A percentile compares a stretch with the other conserved stretches of the same genome.
These are phyloP conservation scores for Drosophila subobscura DNA, from an alignment of 1,140 invertebrate species.

Conservation along the genomic window DNA sequence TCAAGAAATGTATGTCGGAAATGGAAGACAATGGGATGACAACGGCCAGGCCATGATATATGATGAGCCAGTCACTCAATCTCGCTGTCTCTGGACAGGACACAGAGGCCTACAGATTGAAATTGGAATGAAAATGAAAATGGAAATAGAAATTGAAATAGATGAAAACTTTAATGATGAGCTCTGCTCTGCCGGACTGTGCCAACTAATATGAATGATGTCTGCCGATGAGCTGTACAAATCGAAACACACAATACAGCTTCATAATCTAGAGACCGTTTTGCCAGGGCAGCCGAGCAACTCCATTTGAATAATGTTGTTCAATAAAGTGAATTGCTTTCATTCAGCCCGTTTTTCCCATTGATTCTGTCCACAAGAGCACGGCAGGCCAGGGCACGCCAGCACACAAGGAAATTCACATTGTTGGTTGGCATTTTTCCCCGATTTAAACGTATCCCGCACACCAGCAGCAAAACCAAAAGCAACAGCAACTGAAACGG, in stretches of 20 bases:
- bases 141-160: constrained; percentile 58
- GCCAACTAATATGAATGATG: constrained; percentile 62
- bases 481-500: constrained; percentile 16
- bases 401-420: constrained; percentile 45
- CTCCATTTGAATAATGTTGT: constrained; percentile 72
- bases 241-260: constrained; percentile 60
- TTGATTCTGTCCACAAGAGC: constrained; percentile 39
- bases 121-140: constrained; percentile 36
- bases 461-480: constrained; percentile 3
- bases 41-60: constrained; percentile 67
- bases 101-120: constrained; percentile 31
- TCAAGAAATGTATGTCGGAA: constrained; percentile 50
- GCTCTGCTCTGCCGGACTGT: constrained; percentile 1
- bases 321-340: constrained; percentile 78
- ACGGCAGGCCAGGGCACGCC: constrained; percentile 1
- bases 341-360: constrained; percentile 51
- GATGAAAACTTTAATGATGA: constrained; percentile 65
- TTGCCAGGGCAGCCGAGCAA: constrained; percentile 23
- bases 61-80: constrained; percentile 30
- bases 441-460: constrained; percentile 46
- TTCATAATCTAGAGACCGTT: constrained; percentile 57
- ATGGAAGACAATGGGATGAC: constrained; percentile 61
- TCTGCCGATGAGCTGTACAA: constrained; percentile 48
- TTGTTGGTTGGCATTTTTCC: constrained; percentile 49
- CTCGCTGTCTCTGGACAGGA: neutral